Base-by-base conservation (phyloP, 2,888 invertebrate genomes). In the Trissolcus japonicus region DNA sequence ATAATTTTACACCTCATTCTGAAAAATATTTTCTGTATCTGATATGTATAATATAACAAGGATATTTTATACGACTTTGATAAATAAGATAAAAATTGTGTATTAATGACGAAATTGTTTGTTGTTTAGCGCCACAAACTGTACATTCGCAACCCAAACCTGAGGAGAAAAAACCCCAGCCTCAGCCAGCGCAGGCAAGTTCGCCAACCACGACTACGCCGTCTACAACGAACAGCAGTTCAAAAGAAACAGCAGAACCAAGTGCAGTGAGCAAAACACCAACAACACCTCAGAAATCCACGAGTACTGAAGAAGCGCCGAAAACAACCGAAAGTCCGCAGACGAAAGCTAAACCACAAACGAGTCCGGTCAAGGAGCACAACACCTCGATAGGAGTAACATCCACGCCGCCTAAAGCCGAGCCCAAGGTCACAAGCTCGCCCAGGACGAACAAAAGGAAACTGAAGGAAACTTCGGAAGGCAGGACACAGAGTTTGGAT, bases 391-490 rank as follows among this genome's bases (percentile, higher is more conserved):
- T 61, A 41, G 17, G 35, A 4, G 29, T 55, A 0, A 6, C 61
- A n/a, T 72, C 77, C 11, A 21, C 57, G 0, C 7, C 63, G 0
- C 74, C 80, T 6, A 80, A 83, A 60, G 77, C 78, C 0, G 86
- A 87, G 35, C 67, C 82, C 11, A 86, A 86, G 57, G 60, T 81
- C 17, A 41, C 63, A 19, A 63, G 48, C 78, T 7, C 73, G n/a
- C 51, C 65, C 46, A 86, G 87, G 81, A 79, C 80, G 19, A 83
- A 83, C 14, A 88, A 88, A 68, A 84, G 88, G 78, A 88, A 86
- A 80, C 83, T 86, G 13, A 84, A 86, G 68, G 89, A 89, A 78
- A 40, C 88, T 76, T 86, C 88, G 53, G 88, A 88, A 69, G 81
- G 85, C 21, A 87, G 87, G 60, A 83, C 82, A 13, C 67, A 74